Conservation (phyloP, 2,888 invertebrate genomes). For the Polylopha cassiicola region DNA sequence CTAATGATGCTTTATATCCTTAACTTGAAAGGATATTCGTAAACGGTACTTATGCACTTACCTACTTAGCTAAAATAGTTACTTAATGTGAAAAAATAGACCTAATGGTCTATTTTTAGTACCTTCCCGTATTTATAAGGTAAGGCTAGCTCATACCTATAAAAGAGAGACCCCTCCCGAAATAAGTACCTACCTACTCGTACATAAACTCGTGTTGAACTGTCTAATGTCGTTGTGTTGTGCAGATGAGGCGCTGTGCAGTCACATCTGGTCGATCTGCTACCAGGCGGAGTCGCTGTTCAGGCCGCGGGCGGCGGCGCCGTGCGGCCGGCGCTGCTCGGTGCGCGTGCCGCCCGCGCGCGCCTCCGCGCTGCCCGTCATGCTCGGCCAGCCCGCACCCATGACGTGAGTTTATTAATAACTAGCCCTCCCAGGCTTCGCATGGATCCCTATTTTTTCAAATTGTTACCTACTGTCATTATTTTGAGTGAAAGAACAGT, state of each 20-base stretch:
- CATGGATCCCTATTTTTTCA: too few relatives aligned
- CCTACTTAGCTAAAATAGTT: not conserved
- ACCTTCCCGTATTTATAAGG: too few relatives aligned
- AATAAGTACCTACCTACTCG: too few relatives aligned
- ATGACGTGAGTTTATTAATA: conserved; percentile 69
- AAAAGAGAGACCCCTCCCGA: too few relatives aligned
- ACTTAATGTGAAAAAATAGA: too few relatives aligned
- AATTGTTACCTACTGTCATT: too few relatives aligned
- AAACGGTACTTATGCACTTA: too few relatives aligned
- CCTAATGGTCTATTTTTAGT: too few relatives aligned
- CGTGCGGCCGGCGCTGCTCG: conserved; percentile 85
- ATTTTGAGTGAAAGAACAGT: too few relatives aligned
- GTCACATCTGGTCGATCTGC: conserved; percentile 88
- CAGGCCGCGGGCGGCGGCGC: conserved; percentile 78
- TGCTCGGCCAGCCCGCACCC: conserved; percentile 85
- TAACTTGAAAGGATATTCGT: too few relatives aligned
- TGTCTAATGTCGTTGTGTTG: not conserved
- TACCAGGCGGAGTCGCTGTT: conserved; percentile 87
- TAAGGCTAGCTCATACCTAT: too few relatives aligned
- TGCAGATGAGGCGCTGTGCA: conserved; percentile 84
- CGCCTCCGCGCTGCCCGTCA: conserved; percentile 73
- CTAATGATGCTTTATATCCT: too few relatives aligned
- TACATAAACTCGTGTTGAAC: not conserved
- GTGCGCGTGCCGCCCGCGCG: conserved; percentile 73
- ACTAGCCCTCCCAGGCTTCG: not conserved